These are phyloP conservation scores for Drosophila insularis DNA, from an alignment of 1,140 invertebrate species.

Conservation along the genomic window DNA sequence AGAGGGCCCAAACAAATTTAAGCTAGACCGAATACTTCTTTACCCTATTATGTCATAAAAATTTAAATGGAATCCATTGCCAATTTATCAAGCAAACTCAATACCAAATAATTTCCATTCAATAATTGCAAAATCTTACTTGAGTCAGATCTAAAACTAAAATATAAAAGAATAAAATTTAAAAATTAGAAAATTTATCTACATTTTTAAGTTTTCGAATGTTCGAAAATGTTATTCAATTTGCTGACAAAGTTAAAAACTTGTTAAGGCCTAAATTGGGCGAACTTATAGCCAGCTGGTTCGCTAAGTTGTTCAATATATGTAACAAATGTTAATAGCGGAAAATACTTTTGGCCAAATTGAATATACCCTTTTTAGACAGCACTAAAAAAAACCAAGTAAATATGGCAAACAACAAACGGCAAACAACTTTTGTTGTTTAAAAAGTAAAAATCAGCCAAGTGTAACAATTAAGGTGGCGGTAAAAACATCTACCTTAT, in stretches of 20 bases:
- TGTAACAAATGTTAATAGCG: slow-evolving; percentile 10
- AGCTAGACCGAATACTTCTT: background rate
- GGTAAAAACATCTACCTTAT: slow-evolving; percentile 36
- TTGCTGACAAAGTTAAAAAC: background rate
- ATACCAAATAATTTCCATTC: too few species aligned
- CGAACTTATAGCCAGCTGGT: background rate
- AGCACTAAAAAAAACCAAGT: slow-evolving; percentile 2
- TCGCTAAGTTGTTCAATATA: background rate
- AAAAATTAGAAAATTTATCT: background rate
- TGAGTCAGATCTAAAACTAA: too few species aligned
- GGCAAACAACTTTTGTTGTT: slow-evolving; percentile 75
- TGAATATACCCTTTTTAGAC: slow-evolving; percentile 4
- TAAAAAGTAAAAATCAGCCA: slow-evolving; percentile 78
- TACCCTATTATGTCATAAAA: background rate
- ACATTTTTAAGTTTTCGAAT: background rate
- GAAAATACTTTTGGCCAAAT: slow-evolving; percentile 29
- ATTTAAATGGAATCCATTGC: too few species aligned
- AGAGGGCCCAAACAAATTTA: background rate
- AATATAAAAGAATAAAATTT: too few species aligned
- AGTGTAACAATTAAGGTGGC: slow-evolving; percentile 79
- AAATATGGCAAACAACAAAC: slow-evolving; percentile 66
- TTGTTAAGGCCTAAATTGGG: background rate
- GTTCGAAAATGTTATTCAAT: background rate
- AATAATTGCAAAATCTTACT: too few species aligned
- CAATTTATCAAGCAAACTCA: too few species aligned